These are phyloP conservation scores for Coleophora flavipennella DNA, from an alignment of 2,888 invertebrate species.

Conservation along the genomic window DNA sequence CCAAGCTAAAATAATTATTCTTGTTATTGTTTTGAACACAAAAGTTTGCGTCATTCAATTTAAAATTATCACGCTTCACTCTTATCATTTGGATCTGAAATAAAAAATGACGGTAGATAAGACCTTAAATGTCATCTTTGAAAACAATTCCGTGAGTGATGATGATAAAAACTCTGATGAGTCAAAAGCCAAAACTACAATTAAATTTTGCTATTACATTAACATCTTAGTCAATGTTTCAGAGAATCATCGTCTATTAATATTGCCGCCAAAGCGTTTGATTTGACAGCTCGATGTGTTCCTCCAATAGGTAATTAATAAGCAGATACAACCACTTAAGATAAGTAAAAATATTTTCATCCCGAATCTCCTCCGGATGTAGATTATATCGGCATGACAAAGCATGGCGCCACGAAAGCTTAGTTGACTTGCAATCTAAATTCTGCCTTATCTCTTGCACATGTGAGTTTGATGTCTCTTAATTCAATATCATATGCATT, in stretches of 20 bases:
- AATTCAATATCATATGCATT: conserved; percentile 16
- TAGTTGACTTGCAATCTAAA: conserved; percentile 11
- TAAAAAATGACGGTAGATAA: background rate
- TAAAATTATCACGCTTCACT: conserved; percentile 3
- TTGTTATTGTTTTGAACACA: background rate
- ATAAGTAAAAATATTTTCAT: conserved; percentile 72
- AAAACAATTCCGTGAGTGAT: conserved; percentile 9
- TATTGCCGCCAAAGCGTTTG: conserved; percentile 63
- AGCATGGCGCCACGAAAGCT: conserved; percentile 62
- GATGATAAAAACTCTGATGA: conserved; percentile 21
- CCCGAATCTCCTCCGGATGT: conserved; percentile 70
- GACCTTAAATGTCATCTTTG: conserved; percentile 17
- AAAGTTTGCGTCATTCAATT: conserved; percentile 4
- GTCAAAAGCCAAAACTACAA: conserved; percentile 14
- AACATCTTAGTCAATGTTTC: conserved; percentile 28
- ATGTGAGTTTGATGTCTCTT: conserved; percentile 18
- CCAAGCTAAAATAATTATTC: background rate
- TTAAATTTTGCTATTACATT: conserved; percentile 14
- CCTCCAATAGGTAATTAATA: conserved; percentile 66
- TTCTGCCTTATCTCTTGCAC: conserved; percentile 13
- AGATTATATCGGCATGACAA: conserved; percentile 70
- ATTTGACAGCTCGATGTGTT: conserved; percentile 65
- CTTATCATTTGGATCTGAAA: conserved; percentile 3
- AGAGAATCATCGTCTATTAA: conserved; percentile 61
- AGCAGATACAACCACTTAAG: conserved; percentile 73